Conservation (phyloP, 2,113 vertebrate genomes). For the Parotia lawesii region DNA sequence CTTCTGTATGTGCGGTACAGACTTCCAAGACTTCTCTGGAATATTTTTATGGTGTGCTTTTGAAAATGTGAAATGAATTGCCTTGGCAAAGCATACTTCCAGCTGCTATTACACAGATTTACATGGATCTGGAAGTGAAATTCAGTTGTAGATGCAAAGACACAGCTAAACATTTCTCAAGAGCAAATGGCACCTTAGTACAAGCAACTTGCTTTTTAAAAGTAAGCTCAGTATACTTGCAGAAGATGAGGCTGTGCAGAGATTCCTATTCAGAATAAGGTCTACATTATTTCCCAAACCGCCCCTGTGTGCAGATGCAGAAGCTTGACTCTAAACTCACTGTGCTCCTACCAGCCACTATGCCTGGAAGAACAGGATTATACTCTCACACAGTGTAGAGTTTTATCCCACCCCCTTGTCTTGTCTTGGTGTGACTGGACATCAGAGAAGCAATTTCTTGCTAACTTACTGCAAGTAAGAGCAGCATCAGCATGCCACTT, state of each 20-base stretch:
- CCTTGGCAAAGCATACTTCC: background rate
- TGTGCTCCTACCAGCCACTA: background rate
- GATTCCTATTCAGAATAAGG: background rate
- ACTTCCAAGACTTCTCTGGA: background rate
- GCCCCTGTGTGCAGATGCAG: background rate
- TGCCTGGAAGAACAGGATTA: background rate
- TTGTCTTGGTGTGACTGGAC: background rate
- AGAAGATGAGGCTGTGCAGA: background rate
- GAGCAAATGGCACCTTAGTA: background rate
- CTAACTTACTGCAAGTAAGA: background rate
- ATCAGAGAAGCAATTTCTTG: background rate
- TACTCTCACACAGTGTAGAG: background rate
- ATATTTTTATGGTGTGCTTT: background rate
- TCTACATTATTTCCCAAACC: background rate
- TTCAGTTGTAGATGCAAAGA: background rate
- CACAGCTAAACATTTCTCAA: background rate
- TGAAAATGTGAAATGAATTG: background rate
- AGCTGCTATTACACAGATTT: background rate
- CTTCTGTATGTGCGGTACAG: background rate
- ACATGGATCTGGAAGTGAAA: background rate
- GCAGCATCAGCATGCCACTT: accelerated
- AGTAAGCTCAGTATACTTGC: background rate
- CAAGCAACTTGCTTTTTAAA: background rate
- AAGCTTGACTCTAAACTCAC: background rate
- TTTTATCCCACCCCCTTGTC: background rate